Evolutionary conservation across 2,888 invertebrate species (phyloP), one percentile per base, ranked within the genome.

Genomic region (Lepidonotus clava): DNA sequence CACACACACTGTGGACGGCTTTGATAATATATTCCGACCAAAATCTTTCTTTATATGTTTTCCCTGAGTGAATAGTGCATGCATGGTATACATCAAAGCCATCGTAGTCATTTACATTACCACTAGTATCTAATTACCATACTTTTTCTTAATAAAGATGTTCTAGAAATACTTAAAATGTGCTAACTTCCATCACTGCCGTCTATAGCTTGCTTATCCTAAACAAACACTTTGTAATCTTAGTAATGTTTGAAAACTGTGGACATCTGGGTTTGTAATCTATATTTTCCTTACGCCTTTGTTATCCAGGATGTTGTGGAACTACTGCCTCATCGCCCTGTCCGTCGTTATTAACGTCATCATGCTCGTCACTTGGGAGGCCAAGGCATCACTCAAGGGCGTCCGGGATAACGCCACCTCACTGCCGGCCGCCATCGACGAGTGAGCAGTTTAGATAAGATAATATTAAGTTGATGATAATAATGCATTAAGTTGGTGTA

Each of bases 331-430:
- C 51, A 87, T 89, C 4, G 36, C 87, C 24, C 40, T 90, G 32
- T 89, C 88, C n/a, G 85, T 89, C n/a, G 71, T 85, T 14, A 86
- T 89, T 53, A 88, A 88, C 61, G 71, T 90, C 24, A 66, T 90
- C 34, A 87, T 89, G 76, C 83, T 89, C 51, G 87, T 88, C 38
- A 86, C 87, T 0, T 89, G 89, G 89, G 40, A 87, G 28, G 87
- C 89, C 32, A 89, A 87, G 36, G 80, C 32, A n/a, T 61, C 86
- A 11, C 14, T 51, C 24, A 46, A 32, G 61, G 85, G 40, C 38
- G 34, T 71, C 34, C 76, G 1, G 6, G 1, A 5, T 1, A 34
- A 34, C 38, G 76, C 76, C 14, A 76, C 38, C 18, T 2, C 76
- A 18, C 40, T 76, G 11, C 76, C 76, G 0, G 8, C 76, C 5